Conservation (phyloP, 2,797 vertebrate species). For the Girardinus metallicus region DNA sequence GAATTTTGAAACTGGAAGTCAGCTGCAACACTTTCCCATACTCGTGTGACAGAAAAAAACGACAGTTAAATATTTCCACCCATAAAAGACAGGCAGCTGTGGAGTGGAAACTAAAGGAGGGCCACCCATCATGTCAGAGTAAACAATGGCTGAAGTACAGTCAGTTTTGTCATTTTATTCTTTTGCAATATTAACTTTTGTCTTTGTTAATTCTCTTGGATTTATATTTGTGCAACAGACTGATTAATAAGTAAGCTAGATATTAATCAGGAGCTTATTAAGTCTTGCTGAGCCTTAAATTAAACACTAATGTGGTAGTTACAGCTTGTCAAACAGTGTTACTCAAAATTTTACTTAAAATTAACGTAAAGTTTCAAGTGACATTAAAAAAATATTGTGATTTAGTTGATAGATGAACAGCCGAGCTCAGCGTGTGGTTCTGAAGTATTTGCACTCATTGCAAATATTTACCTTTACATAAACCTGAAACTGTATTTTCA, state of each 20-base stretch:
- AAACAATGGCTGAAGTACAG: neutral
- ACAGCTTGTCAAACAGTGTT: neutral
- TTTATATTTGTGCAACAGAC: neutral
- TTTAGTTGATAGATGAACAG: neutral
- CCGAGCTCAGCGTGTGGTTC: neutral
- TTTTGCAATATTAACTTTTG: neutral
- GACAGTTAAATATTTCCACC: neutral
- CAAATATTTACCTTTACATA: constrained; percentile 10
- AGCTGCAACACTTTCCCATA: neutral
- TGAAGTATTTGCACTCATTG: neutral
- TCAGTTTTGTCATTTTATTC: neutral
- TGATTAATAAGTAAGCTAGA: neutral
- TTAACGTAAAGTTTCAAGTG: neutral
- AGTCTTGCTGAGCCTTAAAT: neutral
- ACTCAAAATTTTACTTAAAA: neutral
- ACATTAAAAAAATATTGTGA: neutral
- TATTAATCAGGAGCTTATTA: neutral
- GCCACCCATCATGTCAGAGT: neutral
- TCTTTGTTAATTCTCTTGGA: neutral
- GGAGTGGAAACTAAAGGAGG: neutral
- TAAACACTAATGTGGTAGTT: neutral
- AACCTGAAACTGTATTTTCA: constrained; percentile 12
- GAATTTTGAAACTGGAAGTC: neutral
- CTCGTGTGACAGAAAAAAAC: neutral
- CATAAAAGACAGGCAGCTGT: neutral